phyloP scores from a whole-genome alignment of 2,113 vertebrate genomes.

The Sisor rabdophorus region DNA sequence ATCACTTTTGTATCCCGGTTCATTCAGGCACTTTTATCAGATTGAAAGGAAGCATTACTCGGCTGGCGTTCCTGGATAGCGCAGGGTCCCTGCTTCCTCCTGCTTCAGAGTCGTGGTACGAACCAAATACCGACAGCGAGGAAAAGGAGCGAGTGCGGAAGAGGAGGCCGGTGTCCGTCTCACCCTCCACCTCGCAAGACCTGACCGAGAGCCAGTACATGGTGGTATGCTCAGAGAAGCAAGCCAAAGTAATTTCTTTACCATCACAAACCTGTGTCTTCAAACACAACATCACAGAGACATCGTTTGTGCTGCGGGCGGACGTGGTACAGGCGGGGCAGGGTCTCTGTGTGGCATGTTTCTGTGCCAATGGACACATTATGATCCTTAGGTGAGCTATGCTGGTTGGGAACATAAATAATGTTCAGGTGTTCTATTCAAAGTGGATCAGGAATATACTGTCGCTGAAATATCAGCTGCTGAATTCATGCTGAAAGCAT shows the following conservation, averaged over 20 bases:
- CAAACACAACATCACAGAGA: conserved; percentile 97
- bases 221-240: conserved; percentile 97
- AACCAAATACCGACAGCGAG: conserved; percentile 90
- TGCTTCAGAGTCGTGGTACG: conserved; percentile 85
- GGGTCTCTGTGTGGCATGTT: conserved; percentile 89
- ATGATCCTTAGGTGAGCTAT: conserved; percentile 90
- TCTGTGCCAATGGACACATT: conserved; percentile 98
- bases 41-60: conserved; percentile 87
- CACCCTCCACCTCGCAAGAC: conserved; percentile 93
- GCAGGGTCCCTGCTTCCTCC: conserved; percentile 79
- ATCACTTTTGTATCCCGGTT: not conserved
- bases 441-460: not conserved
- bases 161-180: conserved; percentile 89
- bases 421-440: not conserved
- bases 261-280: conserved; percentile 92
- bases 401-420: not conserved
- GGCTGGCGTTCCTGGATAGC: conserved; percentile 90
- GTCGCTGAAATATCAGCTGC: no score
- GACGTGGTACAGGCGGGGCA: conserved; percentile 87
- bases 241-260: conserved; percentile 94
- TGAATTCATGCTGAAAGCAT: no score
- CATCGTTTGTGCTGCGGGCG: conserved; percentile 91
- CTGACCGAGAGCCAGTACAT: conserved; percentile 90
- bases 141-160: conserved; percentile 85
- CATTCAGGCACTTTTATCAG: conserved; percentile 85